Percentiles rank a stretch among this genome's conserved stretches.
phyloP scores from a whole-genome alignment of 2,888 invertebrate genomes.

The Eupithecia exiguata region DNA sequence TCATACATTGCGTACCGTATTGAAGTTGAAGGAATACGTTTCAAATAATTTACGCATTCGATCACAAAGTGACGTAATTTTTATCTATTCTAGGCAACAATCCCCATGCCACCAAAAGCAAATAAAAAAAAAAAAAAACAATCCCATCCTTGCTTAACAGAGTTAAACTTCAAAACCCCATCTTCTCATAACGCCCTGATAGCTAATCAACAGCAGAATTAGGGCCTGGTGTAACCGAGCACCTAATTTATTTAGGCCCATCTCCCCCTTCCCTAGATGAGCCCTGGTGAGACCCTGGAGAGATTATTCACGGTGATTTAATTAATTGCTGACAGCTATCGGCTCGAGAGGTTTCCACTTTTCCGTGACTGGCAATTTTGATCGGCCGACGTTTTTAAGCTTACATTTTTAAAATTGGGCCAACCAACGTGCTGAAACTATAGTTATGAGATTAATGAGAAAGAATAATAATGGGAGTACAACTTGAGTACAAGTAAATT shows the following conservation, averaged over 20 bases:
- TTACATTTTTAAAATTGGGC: neutral
- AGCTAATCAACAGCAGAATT: neutral
- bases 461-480: neutral
- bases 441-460: neutral
- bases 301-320: constrained; percentile 45
- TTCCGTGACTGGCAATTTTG: constrained; percentile 5
- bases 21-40: too few relatives aligned
- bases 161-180: neutral
- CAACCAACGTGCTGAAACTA: neutral
- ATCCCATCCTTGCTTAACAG: too few relatives aligned
- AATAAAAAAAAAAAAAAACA: too few relatives aligned
- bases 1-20: too few relatives aligned
- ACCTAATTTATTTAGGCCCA: constrained; percentile 24
- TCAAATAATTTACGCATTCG: too few relatives aligned
- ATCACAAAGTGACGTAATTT: too few relatives aligned
- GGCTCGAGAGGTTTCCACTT: constrained; percentile 11
- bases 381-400: neutral
- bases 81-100: too few relatives aligned
- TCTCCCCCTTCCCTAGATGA: neutral
- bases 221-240: neutral
- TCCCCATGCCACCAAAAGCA: too few relatives aligned
- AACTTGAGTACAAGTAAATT: too few relatives aligned
- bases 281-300: constrained; percentile 32
- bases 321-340: constrained; percentile 40
- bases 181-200: neutral